A percentile compares a stretch with the other conserved stretches of the same genome.
Evolutionary conservation across 2,113 vertebrate genomes (phyloP).

Genomic region (Catharus minimus): DNA sequence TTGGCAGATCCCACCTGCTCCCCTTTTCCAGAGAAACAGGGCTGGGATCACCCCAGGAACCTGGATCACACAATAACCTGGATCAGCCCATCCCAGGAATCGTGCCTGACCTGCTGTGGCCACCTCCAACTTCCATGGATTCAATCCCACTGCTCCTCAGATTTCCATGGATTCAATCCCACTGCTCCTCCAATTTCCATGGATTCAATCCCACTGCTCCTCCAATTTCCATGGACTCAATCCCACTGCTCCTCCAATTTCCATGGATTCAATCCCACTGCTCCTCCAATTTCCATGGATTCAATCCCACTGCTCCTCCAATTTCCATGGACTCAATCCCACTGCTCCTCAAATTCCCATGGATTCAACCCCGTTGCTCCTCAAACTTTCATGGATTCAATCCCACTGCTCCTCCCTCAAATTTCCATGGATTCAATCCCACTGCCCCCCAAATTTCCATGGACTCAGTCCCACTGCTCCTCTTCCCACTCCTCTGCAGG

Average conservation of each 20-base stretch:
- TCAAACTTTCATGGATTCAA: background rate
- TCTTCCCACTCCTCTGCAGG: background rate
- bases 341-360: background rate
- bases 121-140: background rate
- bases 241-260: background rate
- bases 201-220: background rate
- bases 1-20: background rate
- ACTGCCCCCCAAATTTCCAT: background rate
- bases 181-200: background rate
- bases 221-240: background rate
- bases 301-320: background rate
- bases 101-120: background rate
- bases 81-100: background rate
- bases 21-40: background rate
- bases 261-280: background rate
- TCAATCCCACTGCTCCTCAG: background rate
- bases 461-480: background rate
- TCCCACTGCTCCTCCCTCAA: background rate
- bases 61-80: background rate
- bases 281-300: background rate
- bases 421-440: background rate
- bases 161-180: background rate
- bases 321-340: background rate
- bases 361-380: background rate
- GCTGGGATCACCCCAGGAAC: background rate